Conservation (phyloP, 2,888 invertebrate species). For the Deroplatys truncata region DNA sequence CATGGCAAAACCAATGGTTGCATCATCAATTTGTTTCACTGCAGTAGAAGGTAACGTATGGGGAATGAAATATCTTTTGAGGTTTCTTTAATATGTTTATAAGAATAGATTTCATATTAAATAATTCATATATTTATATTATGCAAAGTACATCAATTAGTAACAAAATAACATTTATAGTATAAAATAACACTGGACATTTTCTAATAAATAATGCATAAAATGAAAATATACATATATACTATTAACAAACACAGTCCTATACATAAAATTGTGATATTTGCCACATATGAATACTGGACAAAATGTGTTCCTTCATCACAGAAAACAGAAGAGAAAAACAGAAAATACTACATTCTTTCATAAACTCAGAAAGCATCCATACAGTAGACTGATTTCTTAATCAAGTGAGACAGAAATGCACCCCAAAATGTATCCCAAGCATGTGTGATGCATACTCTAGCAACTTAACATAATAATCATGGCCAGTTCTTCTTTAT, state of each 20-base stretch:
- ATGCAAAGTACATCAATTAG: conserved; percentile 1
- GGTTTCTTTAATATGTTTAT: neutral
- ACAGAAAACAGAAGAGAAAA: neutral
- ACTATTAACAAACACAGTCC: neutral
- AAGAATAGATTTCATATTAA: neutral
- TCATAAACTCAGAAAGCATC: neutral
- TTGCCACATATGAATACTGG: neutral
- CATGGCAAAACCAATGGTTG: no score
- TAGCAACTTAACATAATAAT: no score
- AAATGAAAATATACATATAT: neutral
- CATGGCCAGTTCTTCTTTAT: no score
- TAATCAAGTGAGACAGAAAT: no score
- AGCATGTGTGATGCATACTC: no score
- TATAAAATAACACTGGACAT: neutral
- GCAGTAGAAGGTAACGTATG: no score
- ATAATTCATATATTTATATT: conserved; percentile 3
- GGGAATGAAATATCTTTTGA: no score
- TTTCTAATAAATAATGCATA: neutral
- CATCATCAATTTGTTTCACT: no score
- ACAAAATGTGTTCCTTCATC: neutral
- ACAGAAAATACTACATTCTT: neutral
- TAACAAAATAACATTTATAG: conserved; percentile 16
- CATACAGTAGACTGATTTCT: no score
- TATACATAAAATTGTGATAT: neutral
- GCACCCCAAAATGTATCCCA: no score